Evolutionary conservation across 2,797 vertebrate species (phyloP), one percentile per base, ranked within the genome.

Genomic region (Halcyon chelicuti): DNA sequence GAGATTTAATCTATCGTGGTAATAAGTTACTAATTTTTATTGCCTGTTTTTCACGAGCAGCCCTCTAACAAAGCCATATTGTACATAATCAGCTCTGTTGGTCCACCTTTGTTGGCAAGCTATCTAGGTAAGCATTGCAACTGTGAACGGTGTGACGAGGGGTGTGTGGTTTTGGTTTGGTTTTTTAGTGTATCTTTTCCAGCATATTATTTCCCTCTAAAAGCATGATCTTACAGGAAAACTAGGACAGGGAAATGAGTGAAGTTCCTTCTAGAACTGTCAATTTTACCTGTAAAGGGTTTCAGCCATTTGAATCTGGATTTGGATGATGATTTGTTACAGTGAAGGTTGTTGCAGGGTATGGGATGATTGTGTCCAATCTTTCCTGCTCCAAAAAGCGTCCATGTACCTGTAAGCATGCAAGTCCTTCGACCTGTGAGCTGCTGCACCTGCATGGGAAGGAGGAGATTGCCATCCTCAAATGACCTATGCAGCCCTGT

Each of bases 11-110:
- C 55, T 85, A 57, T 94, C 28, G 1, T 19, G 40, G 47, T 94
- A 95, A 95, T 96, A 94, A 94, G 81, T 96, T 91, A 95, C 74
- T 28, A 9, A 92, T 94, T 94, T 95, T 94, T 92, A 97, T 57
- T 90, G 71, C 83, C 26, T 85, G 60, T 85, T 95, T 97, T 95
- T 94, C 88, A 75, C 2, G 3, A 96, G 51, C 51, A 86, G 9
- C 16, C 8, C 28, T 96, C 39, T 60, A 79, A 92, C 73, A 95
- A 95, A 94, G 92, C 70, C 25, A 2, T 93, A 82, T 73, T 96
- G 88, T 96, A 76, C 26, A 5, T 0, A 10, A 73, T 84, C 76
- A 49, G 54, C 58, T 86, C 79, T 88, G 61, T 72, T 83, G 46
- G 40, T 65, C 73, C 81, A 49, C 75, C 29, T 31, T 47, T 73